Base-by-base conservation (phyloP, 2,888 invertebrate species). In the Abrostola triplasia region DNA sequence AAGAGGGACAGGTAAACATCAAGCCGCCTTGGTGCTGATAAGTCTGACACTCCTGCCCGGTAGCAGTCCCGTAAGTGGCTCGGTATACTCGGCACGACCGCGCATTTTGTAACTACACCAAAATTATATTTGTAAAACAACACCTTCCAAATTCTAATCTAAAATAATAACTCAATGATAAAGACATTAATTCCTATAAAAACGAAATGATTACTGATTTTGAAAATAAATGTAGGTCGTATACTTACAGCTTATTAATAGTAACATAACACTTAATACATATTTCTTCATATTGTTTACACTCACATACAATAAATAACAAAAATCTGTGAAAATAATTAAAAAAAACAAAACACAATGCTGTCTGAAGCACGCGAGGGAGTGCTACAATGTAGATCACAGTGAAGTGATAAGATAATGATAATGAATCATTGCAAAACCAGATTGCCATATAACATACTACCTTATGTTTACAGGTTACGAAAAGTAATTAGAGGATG, bases 1-100 rank as follows among this genome's bases (percentile, higher is more conserved):
- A 97, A 77, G 10, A 97, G 85, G 59, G 96, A 96, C 35, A 96
- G 88, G 58, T 96, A 90, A 0, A 96, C 91, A 70, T 95, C 95
- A 5, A 96, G 85, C 13, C 96, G 95, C 66, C 95, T 88, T 0
- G 96, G 96, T 36, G 96, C 93, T 51, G 89, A 88, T 24, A 92
- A 80, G 38, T 88, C 79, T 0, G 95, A 93, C 0, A 92, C 94
- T 24, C 95, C 92, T 41, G 90, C 89, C 54, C 92, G 90, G 84
- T 96, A 97, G 82, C 97, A 97, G 80, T 95, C 91, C 67, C 93
- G 81, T 47, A 97, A 88, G 67, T 95, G 91, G n/a, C 87, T 78
- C 6, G 96, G 96, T 74, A 97, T 95, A 59, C 93, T 91, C 10
- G 94, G 87, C 58, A 90, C 80, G 41, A 93, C 67, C 41, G 83